A percentile compares a stretch with the other conserved stretches of the same genome.
phyloP scores from a whole-genome alignment of 2,113 vertebrate species.

The Coturnix japonica region DNA sequence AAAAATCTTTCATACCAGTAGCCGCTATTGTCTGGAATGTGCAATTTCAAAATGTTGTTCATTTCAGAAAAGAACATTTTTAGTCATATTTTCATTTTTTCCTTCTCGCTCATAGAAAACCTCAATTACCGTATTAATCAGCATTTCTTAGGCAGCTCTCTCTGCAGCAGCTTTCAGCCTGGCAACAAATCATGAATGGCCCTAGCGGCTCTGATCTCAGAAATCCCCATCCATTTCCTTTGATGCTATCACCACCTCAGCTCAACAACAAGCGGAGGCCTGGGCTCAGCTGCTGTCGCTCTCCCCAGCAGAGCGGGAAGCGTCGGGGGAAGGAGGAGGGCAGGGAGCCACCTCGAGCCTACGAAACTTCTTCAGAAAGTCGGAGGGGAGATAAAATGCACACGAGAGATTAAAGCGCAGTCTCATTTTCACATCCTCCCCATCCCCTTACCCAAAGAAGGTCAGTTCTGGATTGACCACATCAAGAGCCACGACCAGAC shows the following conservation, averaged over 20 bases:
- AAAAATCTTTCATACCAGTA: conserved; percentile 54
- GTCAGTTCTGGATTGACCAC: conserved; percentile 92
- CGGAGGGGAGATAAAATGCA: conserved; percentile 72
- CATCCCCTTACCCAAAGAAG: conserved; percentile 76
- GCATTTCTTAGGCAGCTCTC: conserved; percentile 74
- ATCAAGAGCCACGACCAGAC: conserved; percentile 87
- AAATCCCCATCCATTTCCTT: conserved; percentile 73
- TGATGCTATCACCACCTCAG: conserved; percentile 68
- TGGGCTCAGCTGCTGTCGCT: conserved; percentile 58
- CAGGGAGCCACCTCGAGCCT: conserved; percentile 42
- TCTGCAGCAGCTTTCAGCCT: conserved; percentile 51
- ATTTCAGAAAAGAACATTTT: conserved; percentile 73
- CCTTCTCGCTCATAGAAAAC: conserved; percentile 67
- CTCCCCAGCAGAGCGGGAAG: neutral
- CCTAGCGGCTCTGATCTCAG: conserved; percentile 71
- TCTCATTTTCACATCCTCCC: conserved; percentile 80
- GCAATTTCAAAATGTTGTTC: conserved; percentile 68
- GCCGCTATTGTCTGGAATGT: conserved; percentile 57
- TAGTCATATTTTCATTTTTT: conserved; percentile 72
- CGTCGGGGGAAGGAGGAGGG: conserved; percentile 16
- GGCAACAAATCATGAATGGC: conserved; percentile 71
- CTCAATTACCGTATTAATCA: conserved; percentile 78
- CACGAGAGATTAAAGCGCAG: conserved; percentile 73
- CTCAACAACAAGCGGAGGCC: conserved; percentile 57
- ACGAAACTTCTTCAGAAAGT: conserved; percentile 66